These are phyloP conservation scores for Antechinus stuartii DNA, from an alignment of 2,113 vertebrate genomes.

Conservation along the genomic window DNA sequence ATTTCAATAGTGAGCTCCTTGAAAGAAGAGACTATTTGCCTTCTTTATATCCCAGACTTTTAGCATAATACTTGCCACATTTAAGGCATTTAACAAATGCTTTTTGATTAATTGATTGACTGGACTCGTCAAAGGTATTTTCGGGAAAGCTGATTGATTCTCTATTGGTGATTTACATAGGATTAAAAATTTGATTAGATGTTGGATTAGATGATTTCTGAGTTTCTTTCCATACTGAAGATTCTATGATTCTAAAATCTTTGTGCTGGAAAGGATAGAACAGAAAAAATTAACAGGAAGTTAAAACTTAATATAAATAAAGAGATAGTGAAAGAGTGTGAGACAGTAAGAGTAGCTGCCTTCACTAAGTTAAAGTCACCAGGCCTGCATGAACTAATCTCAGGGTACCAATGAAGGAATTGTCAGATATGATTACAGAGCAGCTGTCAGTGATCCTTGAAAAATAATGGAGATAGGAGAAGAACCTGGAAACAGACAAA, in stretches of 20 bases:
- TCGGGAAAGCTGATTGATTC: neutral
- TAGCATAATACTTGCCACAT: neutral
- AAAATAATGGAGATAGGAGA: neutral
- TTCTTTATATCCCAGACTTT: neutral
- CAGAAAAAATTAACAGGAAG: neutral
- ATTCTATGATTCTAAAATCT: neutral
- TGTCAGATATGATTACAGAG: neutral
- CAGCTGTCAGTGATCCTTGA: neutral
- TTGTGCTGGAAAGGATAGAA: neutral
- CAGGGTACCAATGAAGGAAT: neutral
- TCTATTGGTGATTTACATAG: neutral
- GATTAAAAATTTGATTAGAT: neutral
- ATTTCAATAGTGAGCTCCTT: neutral
- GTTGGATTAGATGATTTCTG: neutral
- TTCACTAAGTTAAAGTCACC: neutral
- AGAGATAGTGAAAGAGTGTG: neutral
- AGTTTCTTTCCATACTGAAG: neutral
- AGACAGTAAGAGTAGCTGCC: neutral
- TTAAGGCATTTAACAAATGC: neutral
- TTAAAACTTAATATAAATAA: neutral
- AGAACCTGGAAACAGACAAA: neutral
- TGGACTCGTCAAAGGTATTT: neutral
- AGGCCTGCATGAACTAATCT: neutral
- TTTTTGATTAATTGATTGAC: neutral
- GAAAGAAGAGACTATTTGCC: neutral